These are phyloP conservation scores for Cebus imitator DNA, from an alignment of 2,113 vertebrate genomes.

Conservation along the genomic window DNA sequence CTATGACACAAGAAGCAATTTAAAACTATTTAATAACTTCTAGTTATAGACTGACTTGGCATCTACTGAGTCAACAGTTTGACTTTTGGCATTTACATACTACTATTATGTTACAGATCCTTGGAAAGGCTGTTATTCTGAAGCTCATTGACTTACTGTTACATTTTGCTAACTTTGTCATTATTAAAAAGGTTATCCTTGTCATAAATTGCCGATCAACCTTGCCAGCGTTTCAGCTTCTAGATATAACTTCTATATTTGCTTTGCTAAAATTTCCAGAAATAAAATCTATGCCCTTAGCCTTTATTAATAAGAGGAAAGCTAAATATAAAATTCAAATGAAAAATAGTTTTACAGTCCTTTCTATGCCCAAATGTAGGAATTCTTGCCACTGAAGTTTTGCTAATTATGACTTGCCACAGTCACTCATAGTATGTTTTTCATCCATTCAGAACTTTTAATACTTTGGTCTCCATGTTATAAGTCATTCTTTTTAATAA, in stretches of 20 bases:
- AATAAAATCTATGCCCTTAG: not conserved
- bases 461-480: not conserved
- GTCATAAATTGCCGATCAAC: not conserved
- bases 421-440: not conserved
- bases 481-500: not conserved
- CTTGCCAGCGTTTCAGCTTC: not conserved
- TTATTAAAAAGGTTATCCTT: not conserved
- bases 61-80: not conserved
- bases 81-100: not conserved
- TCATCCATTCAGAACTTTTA: not conserved
- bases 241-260: not conserved
- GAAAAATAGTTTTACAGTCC: not conserved
- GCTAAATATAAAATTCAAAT: constrained; percentile 3
- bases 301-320: not conserved
- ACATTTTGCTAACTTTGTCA: not conserved
- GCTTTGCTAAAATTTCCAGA: not conserved
- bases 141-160: not conserved
- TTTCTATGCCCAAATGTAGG: not conserved
- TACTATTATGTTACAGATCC: not conserved
- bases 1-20: not conserved
- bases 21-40: not conserved
- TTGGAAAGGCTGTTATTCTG: not conserved
- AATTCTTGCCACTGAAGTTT: not conserved
- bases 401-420: not conserved
- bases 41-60: not conserved